These are phyloP conservation scores for Drosophila carrolli DNA, from an alignment of 1,140 invertebrate species.

Conservation along the genomic window DNA sequence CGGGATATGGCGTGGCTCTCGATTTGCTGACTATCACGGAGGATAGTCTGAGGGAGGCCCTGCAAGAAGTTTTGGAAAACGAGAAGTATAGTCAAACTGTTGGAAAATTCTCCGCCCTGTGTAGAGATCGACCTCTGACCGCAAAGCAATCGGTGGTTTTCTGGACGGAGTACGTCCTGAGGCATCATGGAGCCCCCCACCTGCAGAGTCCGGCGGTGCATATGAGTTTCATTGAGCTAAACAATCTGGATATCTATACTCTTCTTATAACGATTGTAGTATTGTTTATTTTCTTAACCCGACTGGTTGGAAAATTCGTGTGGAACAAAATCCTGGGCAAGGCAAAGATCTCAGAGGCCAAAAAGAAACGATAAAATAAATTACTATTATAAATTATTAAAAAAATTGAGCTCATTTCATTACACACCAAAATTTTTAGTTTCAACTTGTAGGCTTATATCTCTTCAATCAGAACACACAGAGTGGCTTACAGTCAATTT, in stretches of 20 bases:
- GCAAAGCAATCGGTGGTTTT: slow-evolving; percentile 84
- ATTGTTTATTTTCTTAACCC: neutral
- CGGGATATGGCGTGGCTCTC: slow-evolving; percentile 85
- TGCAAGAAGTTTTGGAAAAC: slow-evolving; percentile 64
- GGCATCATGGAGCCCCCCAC: slow-evolving; percentile 84
- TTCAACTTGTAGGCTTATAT: too few relatives aligned
- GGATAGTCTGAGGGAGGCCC: slow-evolving; percentile 54
- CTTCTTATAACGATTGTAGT: slow-evolving; percentile 31
- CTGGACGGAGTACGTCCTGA: slow-evolving; percentile 85
- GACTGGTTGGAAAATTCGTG: slow-evolving; percentile 11
- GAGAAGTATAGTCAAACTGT: slow-evolving; percentile 52
- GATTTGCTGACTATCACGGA: slow-evolving; percentile 80
- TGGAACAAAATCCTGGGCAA: slow-evolving; percentile 10
- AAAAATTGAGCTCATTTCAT: too few relatives aligned
- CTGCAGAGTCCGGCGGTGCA: slow-evolving; percentile 71
- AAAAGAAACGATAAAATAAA: slow-evolving; percentile 26
- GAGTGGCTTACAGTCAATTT: too few relatives aligned
- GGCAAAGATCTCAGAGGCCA: neutral
- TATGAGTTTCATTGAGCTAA: slow-evolving; percentile 55
- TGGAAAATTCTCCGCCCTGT: slow-evolving; percentile 56
- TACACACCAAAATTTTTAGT: too few relatives aligned
- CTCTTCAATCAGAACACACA: too few relatives aligned
- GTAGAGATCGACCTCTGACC: slow-evolving; percentile 72
- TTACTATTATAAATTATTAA: too few relatives aligned
- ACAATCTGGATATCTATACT: slow-evolving; percentile 71